Base-by-base conservation (phyloP, 2,797 vertebrate genomes). In the Apodemus agrarius region DNA sequence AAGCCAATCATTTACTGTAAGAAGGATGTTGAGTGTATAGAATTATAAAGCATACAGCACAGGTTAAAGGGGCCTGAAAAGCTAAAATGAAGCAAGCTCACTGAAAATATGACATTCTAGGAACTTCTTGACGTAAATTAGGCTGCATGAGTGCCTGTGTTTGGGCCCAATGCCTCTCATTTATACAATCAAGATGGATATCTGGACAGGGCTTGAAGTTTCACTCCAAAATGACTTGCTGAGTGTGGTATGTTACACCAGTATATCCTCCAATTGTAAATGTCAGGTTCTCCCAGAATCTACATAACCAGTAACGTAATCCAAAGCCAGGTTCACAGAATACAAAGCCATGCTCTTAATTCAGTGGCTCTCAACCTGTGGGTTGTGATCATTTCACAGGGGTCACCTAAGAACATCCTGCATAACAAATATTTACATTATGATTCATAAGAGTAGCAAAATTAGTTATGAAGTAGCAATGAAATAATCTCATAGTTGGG, bases 181-280 rank as follows among this genome's bases (percentile, higher is more conserved):
- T 24, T 17, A 57, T 0, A 2, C n/a, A 80, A 26, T 9, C 46
- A 49, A 43, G 8, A 17, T 0, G 17, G 79, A n/a, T 75, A 21
- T 78, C 37, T 94, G 31, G 13, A 49, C 4, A 1, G 34, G n/a
- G 2, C 43, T 94, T 93, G n/a, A 79, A 79, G 19, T 61, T 69
- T 54, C 34, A 91, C n/a, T 76, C 76, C 43, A n/a, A 54, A 89
- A 85, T 79, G 69, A 87, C 76, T 14, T 83, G 52, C 61, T 31
- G 63, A 37, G 3, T 59, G 34, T 9, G 37, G 6, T 49, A 7
- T 49, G 46, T 26, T 34, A 34, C 7, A 76, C 75, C 31, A 84
- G n/a, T n/a, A 43, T 57, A 6, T 61, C 34, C 37, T 78, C 54
- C 83, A 57, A 34, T 59, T 31, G 10, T 57, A 63, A 69, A 52